phyloP scores from a whole-genome alignment of 1,140 invertebrate genomes.

The Pteromalus puparum region DNA sequence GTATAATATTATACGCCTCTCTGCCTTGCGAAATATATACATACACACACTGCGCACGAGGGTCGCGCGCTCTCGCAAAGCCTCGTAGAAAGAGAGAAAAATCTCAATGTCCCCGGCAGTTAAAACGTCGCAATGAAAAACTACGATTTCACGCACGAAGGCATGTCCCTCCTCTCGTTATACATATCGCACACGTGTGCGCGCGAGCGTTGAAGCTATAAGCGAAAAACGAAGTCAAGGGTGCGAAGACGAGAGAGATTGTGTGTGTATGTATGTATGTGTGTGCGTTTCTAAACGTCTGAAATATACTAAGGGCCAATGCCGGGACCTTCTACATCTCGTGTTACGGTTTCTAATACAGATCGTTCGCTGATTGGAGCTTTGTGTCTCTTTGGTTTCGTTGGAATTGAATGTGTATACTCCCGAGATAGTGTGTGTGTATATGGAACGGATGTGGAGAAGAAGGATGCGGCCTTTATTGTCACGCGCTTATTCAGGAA shows the following conservation, averaged over 20 bases:
- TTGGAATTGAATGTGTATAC: no score
- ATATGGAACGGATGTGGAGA: no score
- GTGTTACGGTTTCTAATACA: not conserved
- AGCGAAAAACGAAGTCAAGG: constrained; percentile 61
- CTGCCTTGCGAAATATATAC: no score
- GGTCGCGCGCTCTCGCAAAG: no score
- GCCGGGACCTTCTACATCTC: not conserved
- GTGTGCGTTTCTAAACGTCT: not conserved
- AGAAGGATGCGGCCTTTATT: no score
- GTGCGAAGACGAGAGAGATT: constrained; percentile 55
- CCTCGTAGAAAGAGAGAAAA: not conserved
- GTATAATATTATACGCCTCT: no score
- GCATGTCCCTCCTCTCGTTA: constrained; percentile 2
- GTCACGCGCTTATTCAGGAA: no score
- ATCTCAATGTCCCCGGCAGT: not conserved
- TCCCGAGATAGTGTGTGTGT: no score
- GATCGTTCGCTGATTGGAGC: no score
- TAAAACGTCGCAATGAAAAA: not conserved
- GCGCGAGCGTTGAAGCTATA: not conserved
- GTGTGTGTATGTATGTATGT: not conserved
- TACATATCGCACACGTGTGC: not conserved
- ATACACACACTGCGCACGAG: no score
- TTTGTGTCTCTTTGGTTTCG: no score
- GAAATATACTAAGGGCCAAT: not conserved
- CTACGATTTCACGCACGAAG: not conserved